A percentile compares a stretch with the other conserved stretches of the same genome.
Conservation (phyloP, 2,113 vertebrate genomes). For the human (Homo sapiens) region GRCh38 chr18:12707501-12708000, state of each 20-base stretch:
- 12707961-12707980: not conserved
- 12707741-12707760: not conserved
- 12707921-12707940: not conserved
- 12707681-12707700: not conserved
- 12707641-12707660: not conserved
- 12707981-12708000: not conserved
- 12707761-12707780: not conserved
- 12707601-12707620: not conserved
- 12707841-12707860: not conserved
- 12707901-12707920: not conserved
- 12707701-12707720: not conserved
- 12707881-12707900: not conserved
- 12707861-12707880: not conserved
- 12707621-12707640: not conserved
- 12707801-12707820: not conserved
- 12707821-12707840: not conserved
- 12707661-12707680: not conserved
- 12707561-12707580: not conserved
- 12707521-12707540: not conserved
- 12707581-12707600: not conserved
- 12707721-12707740: not conserved
- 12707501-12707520: not conserved
- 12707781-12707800: not conserved
- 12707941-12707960: not conserved
- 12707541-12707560: not conserved